Evolutionary conservation across 2,113 vertebrate genomes (phyloP), one percentile per base, ranked within the genome.

Genomic region (Rostratula benghalensis): DNA sequence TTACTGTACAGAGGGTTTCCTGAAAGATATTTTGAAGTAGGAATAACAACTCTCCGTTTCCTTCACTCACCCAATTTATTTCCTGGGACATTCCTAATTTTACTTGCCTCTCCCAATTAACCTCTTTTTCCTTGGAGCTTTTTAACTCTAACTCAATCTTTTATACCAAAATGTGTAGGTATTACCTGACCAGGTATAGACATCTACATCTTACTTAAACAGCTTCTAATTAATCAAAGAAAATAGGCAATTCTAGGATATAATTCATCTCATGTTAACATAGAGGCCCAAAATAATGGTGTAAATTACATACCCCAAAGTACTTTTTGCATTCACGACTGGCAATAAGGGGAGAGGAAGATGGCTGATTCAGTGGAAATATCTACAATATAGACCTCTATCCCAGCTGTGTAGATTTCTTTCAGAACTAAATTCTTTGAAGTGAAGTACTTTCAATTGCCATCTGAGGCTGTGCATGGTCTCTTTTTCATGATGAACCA

Each of bases 11-110:
- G 56, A 89, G 13, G 7, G 15, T 85, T 93, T 87, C 9, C 48
- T 76, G 25, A 68, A 60, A 79, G 16, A 59, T 80, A 12, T 27
- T 71, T 87, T 94, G 65, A 87, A 81, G 41, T 53, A 89, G n/a
- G 17, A 82, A 13, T 48, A 84, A 51, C 18, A 87, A 61, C 27
- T 57, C 57, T 63, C 19, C 14, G 48, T 67, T 93, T 92, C 22
- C 15, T 93, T 93, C 68, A 43, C 13, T 87, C 37, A 67, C n/a
- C 13, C 15, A 87, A 8, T 77, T 91, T 85, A 84, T 79, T 83
- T 87, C 31, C 13, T 37, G 23, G n/a, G 43, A 89, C 24, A 27
- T 64, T 45, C 65, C 33, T 91, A 81, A 83, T 80, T 95, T 92
- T 83, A 3, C 9, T 46, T 92, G 30, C 30, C 39, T 39, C 39